Percentiles rank a stretch among this genome's conserved stretches.
Conservation (phyloP, 2,797 vertebrate genomes). For the Sitta carolinensis region DNA sequence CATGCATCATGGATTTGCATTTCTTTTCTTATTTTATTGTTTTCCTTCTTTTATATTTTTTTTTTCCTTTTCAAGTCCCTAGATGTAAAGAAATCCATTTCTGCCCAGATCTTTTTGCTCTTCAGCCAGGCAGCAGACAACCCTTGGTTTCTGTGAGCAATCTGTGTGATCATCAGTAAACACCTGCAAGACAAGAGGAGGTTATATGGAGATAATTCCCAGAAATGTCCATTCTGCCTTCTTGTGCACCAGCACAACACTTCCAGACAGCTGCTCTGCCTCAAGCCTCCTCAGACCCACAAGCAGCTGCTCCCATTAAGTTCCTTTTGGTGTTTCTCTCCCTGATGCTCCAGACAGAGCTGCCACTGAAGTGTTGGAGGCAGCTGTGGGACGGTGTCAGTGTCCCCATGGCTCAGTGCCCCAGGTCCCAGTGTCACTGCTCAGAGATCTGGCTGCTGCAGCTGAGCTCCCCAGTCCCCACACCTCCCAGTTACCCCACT, state of each 20-base stretch:
- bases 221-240: not conserved
- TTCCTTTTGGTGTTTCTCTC: not conserved
- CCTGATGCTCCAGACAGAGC: not conserved
- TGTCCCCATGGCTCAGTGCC: rapidly evolving
- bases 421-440: rapidly evolving
- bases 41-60: not conserved
- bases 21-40: not conserved
- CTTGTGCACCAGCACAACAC: not conserved
- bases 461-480: not conserved
- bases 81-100: not conserved
- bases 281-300: not conserved
- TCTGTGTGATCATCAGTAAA: not conserved
- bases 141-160: not conserved
- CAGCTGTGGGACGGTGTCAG: rapidly evolving
- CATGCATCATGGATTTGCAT: not conserved
- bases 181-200: not conserved
- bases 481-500: not conserved
- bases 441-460: not conserved
- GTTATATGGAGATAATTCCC: not conserved
- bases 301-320: not conserved
- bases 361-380: rapidly evolving
- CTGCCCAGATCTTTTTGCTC: not conserved
- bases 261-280: not conserved
- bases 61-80: not conserved
- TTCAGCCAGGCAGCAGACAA: not conserved